Evolutionary conservation across 2,113 vertebrate genomes (phyloP), one percentile per base, ranked within the genome.

Genomic region (Cryptotis parvus): DNA sequence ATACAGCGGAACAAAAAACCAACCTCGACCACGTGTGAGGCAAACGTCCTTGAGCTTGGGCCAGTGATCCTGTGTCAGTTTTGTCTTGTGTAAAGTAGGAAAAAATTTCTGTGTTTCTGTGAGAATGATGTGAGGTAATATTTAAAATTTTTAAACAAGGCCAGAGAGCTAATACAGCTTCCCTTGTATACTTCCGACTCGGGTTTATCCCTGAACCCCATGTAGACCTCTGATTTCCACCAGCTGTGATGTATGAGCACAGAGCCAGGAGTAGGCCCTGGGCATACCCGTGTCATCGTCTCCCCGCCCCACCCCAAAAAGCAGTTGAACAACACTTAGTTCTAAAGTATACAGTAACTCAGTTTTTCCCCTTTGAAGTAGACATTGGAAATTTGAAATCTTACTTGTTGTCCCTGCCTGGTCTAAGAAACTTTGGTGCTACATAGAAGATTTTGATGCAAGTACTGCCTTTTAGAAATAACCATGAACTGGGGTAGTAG

Each of bases 371-470:
- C 26, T 65, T 65, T 75, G 24, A 58, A 65, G 24, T 37, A 29
- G 31, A 18, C 5, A 12, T 45, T 22, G 33, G 37, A 16, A 61
- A 27, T 35, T 92, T 66, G 55, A 84, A 43, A 39, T 77, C 3
- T 1, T 26, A 45, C 45, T 61, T 75, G 26, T 55, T 29, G 18
- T 9, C 78, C 7, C 37, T 55, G 26, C 9, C 1, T 35, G 4
- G 35, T 74, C 77, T 88, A 68, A 92, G 87, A 80, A 49, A 82
- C n/a, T 58, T 84, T 15, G 18, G 69, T 58, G 27, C 39, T 79
- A 29, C 4, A 0, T 75, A 49, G 22, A 79, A 69, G 37, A 33
- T 87, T 92, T 74, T 49, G 18, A 77, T 49, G 39, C 39, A 55
- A 15, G n/a, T 15, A 31, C 85, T 4, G 26, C n/a, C 68, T 89